Evolutionary conservation across 1,140 invertebrate species (phyloP), one percentile per base, ranked within the genome.

Genomic region (Diuraphis noxia): DNA sequence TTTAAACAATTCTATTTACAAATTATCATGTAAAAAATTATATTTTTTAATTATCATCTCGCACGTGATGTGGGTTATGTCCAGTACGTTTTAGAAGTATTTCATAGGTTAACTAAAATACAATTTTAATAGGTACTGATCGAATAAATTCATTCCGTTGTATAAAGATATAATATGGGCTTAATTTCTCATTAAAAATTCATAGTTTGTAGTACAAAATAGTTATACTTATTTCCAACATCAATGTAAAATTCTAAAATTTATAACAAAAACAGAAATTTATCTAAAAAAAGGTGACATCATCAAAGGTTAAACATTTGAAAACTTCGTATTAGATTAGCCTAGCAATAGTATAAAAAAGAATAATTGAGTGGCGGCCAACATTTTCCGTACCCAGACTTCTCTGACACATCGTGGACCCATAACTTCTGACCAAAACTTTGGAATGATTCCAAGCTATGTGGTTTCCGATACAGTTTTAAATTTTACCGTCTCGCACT

Each of bases 321-420:
- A 90, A 90, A 72, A 90, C 38, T 36, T 34, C 56, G 36, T n/a
- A 88, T 46, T 43, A 79, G n/a, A 63, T 72, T 77, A 86, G 46
- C 43, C 46, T 36, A 86, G 30, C 56, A n/a, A n/a, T n/a, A 72
- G 34, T 49, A 86, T 21, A 49, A 52, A 52, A 86, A 89, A 72
- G n/a, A 90, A 79, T 36, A 79, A 90, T 90, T 90, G 88, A 46
- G 38, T 17, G 63, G 43, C 72, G 72, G 88, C 88, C 88, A 90
- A 90, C 40, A 77, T 40, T 72, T 72, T 41, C 87, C 25, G 36
- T 43, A n/a, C 38, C 63, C 87, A 88, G 87, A 88, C 87, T 77
- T 40, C 52, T 88, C 38, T 72, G 56, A 88, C 87, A 63, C 87
- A 41, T 21, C 40, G 49, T 72, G 87, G n/a, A 17, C 87, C 23